phyloP scores from a whole-genome alignment of 2,888 invertebrate species.

The Drosophila tripunctata region DNA sequence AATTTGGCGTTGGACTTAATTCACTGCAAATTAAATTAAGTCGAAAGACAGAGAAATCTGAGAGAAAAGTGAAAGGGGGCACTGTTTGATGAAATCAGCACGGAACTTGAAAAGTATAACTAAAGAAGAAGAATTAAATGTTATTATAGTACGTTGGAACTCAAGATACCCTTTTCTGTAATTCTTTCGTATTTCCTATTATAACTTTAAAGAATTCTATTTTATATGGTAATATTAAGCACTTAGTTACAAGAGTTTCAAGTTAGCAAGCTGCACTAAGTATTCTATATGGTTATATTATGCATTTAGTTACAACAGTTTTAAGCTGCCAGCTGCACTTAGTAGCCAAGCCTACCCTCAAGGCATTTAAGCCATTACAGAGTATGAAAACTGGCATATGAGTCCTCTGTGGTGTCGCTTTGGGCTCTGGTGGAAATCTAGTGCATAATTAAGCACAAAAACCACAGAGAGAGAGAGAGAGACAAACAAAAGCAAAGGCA shows the following conservation, averaged over 20 bases:
- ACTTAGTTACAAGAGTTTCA: no score
- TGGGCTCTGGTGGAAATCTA: conserved; percentile 34
- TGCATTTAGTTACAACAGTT: no score
- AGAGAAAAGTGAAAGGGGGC: not conserved
- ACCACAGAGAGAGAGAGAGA: conserved; percentile 40
- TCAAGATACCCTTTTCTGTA: not conserved
- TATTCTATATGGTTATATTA: no score
- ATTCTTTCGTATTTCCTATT: no score
- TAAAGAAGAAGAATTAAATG: not conserved
- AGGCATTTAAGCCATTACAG: not conserved
- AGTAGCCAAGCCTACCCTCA: not conserved
- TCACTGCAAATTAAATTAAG: conserved; percentile 38
- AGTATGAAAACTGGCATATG: conserved; percentile 20
- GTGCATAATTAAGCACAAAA: conserved; percentile 66
- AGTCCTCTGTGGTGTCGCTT: conserved; percentile 25
- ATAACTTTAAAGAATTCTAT: no score
- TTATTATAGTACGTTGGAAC: not conserved
- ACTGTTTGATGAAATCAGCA: conserved; percentile 10
- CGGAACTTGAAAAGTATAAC: not conserved
- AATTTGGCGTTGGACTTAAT: conserved; percentile 44
- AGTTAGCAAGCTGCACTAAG: no score
- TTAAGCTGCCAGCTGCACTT: no score
- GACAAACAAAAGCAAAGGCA: conserved; percentile 31
- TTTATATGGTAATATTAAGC: no score
- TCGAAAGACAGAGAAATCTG: conserved; percentile 12